Base-by-base conservation (phyloP, 30 jellyfish, hydroid and myxozoan species). In the Aurelia aurita region DNA sequence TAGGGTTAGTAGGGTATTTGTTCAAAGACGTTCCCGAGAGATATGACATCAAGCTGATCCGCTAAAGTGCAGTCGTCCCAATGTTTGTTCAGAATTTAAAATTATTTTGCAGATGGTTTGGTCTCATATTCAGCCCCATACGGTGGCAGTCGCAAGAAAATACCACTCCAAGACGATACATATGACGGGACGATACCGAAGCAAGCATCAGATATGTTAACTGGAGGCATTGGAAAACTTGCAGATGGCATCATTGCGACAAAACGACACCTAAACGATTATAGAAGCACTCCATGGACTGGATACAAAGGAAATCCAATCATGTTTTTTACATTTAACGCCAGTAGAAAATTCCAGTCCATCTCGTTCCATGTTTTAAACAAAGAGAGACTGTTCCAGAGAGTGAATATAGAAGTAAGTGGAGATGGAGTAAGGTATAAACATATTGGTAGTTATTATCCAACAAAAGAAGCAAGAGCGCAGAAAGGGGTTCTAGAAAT, bases 141-240 rank as follows among this genome's bases (percentile, higher is more conserved):
- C 18, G 92, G 96, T 26, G 96, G 64, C 44, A 27, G 72, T 22
- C 86, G 72, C 43, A 71, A 88, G 62, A 83, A 76, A 54, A 3
- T 73, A 9, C 32, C 89, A 2, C 58, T 87, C 3, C 88, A 69
- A 53, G 96, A 88, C 72, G 68, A 62, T 62, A 61, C 85, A 7
- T 79, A 88, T 29, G 96, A 88, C 39, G 96, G 96, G 0, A 25
- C 16, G 13, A 61, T 39, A 27, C 76, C 84, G 2, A 31, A 46
- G 45, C 34, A 44, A 15, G 70, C 80, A 19, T 26, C 85, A 9
- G 96, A 70, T 29, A 15, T 67, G 20, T 53, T 87, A 39, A 63
- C 58, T 26, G 93, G 91, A 21, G 96, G 96, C 87, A 80, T 87
- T 44, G 96, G 96, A 16, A 79, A 79, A 43, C 79, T 88, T 8